These are phyloP conservation scores for Hoplias malabaricus DNA, from an alignment of 2,113 vertebrate genomes.

Conservation along the genomic window DNA sequence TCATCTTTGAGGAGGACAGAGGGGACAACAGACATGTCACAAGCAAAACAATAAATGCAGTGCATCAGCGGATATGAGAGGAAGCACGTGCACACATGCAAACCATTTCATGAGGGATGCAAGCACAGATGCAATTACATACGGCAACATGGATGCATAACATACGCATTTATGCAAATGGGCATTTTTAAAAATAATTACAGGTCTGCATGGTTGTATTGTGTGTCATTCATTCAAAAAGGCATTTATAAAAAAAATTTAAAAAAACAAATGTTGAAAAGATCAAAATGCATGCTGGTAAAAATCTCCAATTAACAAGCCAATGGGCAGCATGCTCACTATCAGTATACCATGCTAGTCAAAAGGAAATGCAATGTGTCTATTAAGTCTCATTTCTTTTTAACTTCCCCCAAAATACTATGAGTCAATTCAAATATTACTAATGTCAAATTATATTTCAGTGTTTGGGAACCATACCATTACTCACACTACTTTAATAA, in stretches of 20 bases:
- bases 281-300: not conserved
- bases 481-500: not conserved
- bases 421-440: too few species aligned
- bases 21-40: conserved; percentile 87
- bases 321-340: conserved; percentile 9
- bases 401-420: not conserved
- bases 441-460: too few species aligned
- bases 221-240: not conserved
- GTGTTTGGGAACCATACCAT: conserved; percentile 4
- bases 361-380: not conserved
- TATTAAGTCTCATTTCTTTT: not conserved
- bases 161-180: conserved; percentile 21
- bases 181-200: not conserved
- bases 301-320: not conserved
- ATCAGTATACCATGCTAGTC: conserved; percentile 11
- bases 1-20: conserved; percentile 82
- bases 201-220: not conserved
- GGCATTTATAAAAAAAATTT: not conserved
- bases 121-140: conserved; percentile 11
- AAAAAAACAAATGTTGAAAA: not conserved
- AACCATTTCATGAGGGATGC: conserved; percentile 10
- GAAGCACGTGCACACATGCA: conserved; percentile 57
- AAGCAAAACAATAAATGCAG: conserved; percentile 79
- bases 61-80: conserved; percentile 53
- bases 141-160: not conserved